Conservation (phyloP, 2,797 vertebrate genomes). For the Premnoplex brunnescens region DNA sequence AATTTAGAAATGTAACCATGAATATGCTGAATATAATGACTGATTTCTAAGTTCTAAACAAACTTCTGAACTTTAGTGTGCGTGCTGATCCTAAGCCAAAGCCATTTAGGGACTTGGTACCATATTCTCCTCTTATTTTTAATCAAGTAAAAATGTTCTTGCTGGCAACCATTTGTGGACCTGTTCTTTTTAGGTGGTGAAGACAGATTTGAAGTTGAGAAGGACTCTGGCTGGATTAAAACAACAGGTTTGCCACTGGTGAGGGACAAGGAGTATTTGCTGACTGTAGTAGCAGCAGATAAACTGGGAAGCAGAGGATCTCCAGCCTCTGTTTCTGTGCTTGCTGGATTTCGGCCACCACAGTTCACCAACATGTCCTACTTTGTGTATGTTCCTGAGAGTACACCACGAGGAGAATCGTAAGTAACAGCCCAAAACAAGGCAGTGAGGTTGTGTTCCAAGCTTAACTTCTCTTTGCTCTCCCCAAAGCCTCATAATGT, state of each 20-base stretch:
- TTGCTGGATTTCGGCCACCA: conserved; percentile 83
- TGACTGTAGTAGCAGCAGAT: conserved; percentile 84
- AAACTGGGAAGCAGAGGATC: conserved; percentile 81
- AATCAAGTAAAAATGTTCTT: background rate
- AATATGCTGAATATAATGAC: background rate
- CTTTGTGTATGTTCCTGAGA: conserved; percentile 81
- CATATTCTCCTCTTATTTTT: background rate
- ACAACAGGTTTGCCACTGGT: conserved; percentile 84
- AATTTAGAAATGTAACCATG: background rate
- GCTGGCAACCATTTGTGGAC: background rate
- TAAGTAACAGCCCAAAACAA: conserved; percentile 72
- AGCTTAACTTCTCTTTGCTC: background rate
- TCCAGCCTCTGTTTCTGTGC: conserved; percentile 80
- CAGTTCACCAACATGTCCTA: conserved; percentile 86
- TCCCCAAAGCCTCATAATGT: background rate
- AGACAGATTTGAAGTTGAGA: conserved; percentile 86
- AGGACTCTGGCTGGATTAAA: conserved; percentile 83
- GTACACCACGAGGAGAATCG: conserved; percentile 77
- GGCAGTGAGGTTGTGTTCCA: background rate
- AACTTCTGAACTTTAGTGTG: background rate
- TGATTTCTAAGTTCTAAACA: background rate
- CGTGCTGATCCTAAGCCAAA: background rate
- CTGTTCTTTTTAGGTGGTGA: conserved; percentile 79
- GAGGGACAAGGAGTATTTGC: conserved; percentile 83
- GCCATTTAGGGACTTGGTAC: background rate